Evolutionary conservation across 2,888 invertebrate species (phyloP), one percentile per base, ranked within the genome.

Genomic region (Fragum whitleyi): DNA sequence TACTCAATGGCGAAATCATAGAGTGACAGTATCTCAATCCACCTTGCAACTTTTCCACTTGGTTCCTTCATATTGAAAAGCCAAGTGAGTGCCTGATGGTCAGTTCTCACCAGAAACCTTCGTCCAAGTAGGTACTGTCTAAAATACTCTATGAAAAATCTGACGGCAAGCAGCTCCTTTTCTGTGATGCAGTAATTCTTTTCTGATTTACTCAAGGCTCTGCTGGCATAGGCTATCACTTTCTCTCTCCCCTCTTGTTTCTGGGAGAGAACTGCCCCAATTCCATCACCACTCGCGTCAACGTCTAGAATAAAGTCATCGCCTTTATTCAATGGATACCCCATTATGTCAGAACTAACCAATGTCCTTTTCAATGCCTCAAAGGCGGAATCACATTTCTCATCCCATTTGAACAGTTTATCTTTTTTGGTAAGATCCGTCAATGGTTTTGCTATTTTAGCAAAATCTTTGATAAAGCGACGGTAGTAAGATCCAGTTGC

Each of bases 261-360:
- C 59, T 82, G 79, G 51, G 79, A 80, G 2, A 86, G 61, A 1
- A 87, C 87, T 19, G 73, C 83, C 0, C 87, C 83, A 16, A 86
- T 79, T 0, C 71, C 79, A 68, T 19, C 28, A 16, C 47, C 76
- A 39, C 72, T 69, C 9, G 82, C 82, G 47, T 85, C 80, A n/a
- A 73, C 75, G 39, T 85, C 78, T 51, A 86, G n/a, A 0, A 74
- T 75, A 55, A 77, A 86, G 9, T 47, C 51, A 53, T 69, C 75
- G 26, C 72, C 62, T 57, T 70, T 53, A 23, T 78, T 47, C 29
- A n/a, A n/a, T 19, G 87, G 86, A 73, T 79, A 81, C 2, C 77
- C 85, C 78, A 85, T 69, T n/a, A 85, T 57, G 9, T 75, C 55
- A 14, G 83, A 51, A 7, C 72, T 55, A 1, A 55, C 69, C 14